These are phyloP conservation scores for Eupeodes latifasciatus DNA, from an alignment of 2,888 invertebrate species.

Conservation along the genomic window DNA sequence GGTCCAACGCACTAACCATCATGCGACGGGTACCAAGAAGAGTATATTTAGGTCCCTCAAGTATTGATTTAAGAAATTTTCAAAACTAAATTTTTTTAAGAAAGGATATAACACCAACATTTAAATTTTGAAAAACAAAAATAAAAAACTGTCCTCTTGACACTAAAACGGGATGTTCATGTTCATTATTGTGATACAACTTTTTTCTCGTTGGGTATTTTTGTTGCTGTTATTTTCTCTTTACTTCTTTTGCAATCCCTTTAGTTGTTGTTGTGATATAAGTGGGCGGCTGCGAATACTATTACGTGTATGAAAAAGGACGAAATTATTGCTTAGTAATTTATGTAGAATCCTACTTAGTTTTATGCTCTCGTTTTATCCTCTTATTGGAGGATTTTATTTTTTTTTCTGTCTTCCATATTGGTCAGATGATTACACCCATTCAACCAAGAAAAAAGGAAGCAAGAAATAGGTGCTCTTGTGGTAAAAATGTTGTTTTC, in stretches of 20 bases:
- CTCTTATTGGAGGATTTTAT: slow-evolving; percentile 64
- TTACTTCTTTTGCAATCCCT: background rate
- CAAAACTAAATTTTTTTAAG: too few relatives aligned
- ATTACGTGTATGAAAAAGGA: slow-evolving; percentile 45
- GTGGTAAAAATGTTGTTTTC: slow-evolving; percentile 42
- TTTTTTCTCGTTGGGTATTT: slow-evolving; percentile 9
- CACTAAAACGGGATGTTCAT: background rate
- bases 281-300: slow-evolving; percentile 30
- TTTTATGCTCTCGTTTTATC: slow-evolving; percentile 55
- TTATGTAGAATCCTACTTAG: slow-evolving; percentile 59
- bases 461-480: background rate
- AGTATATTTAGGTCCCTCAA: too few relatives aligned
- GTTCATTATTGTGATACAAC: slow-evolving; percentile 5
- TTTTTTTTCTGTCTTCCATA: slow-evolving; percentile 36
- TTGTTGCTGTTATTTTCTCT: background rate
- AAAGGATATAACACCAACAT: background rate
- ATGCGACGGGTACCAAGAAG: too few relatives aligned
- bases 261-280: slow-evolving; percentile 20
- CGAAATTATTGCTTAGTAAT: slow-evolving; percentile 74
- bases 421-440: slow-evolving; percentile 38
- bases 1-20: too few relatives aligned
- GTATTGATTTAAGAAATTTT: background rate
- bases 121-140: background rate
- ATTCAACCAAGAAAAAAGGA: background rate
- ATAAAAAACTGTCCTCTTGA: background rate